Evolutionary conservation across 2,888 invertebrate genomes (phyloP), one percentile per base, ranked within the genome.

Genomic region (Dasysyrphus albostriatus): DNA sequence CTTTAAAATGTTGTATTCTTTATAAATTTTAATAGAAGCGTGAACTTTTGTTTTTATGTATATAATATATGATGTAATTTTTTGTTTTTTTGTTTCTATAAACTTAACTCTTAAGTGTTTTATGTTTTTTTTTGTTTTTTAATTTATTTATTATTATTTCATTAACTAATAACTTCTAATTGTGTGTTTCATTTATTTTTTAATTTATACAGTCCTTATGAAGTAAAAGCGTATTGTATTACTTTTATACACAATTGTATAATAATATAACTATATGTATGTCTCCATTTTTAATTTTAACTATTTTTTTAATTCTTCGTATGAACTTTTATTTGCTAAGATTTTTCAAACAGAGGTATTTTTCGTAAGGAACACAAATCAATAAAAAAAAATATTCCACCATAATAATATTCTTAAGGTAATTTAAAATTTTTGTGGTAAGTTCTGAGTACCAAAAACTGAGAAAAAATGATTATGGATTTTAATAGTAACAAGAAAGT

Each of bases 141-240:
- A 76, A 54, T 47, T 70, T 84, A 84, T 73, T 88, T 82, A 75
- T 85, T 88, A 75, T 73, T 79, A 89, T 89, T 84, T 88, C 88
- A 87, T 90, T 90, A 90, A 90, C 90, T 89, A 89, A 89, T 91
- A 74, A 82, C 78, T 67, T 72, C 73, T 88, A 83, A 87, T 75
- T 78, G 78, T 83, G 83, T 78, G 75, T 83, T 67, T 81, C 10
- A 34, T 72, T 79, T 42, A 61, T 70, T 83, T 56, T 74, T 79
- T 59, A 49, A 78, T 77, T 89, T 91, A 89, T 90, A 92, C 91
- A 91, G 91, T 91, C 92, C 87, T 92, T 92, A 92, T 85, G 85
- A 89, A 90, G 91, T 92, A 92, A 90, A 92, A 92, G 92, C 92
- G 92, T 92, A 92, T 92, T 91, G 88, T 90, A 91, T 91, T 92